Conservation (phyloP, 2,888 invertebrate genomes). For the Lycia hirtaria region DNA sequence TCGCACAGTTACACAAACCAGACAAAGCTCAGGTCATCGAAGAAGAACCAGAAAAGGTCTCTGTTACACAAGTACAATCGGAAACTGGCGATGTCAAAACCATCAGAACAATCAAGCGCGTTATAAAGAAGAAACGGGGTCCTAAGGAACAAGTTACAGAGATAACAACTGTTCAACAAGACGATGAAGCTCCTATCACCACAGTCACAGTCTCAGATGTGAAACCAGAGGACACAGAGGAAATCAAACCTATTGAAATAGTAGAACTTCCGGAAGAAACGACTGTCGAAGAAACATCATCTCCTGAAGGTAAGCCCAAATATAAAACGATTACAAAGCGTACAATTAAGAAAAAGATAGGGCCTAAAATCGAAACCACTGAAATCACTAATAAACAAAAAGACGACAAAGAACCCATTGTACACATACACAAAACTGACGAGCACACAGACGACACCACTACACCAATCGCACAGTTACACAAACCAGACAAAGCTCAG, state of each 20-base stretch:
- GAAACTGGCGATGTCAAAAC: background rate
- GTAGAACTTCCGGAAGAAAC: constrained; percentile 52
- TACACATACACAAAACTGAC: background rate
- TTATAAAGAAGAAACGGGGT: constrained; percentile 51
- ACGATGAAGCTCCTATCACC: constrained; percentile 35
- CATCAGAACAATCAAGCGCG: background rate
- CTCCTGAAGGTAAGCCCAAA: constrained; percentile 54
- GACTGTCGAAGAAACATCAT: constrained; percentile 36
- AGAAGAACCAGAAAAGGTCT: background rate
- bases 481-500: background rate
- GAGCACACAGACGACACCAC: background rate
- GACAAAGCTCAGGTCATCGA: background rate
- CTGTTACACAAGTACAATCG: background rate
- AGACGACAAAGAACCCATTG: constrained; percentile 45
- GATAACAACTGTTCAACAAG: constrained; percentile 43
- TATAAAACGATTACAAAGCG: constrained; percentile 44
- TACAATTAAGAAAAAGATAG: constrained; percentile 60
- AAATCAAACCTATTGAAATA: constrained; percentile 18
- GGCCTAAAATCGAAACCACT: constrained; percentile 57
- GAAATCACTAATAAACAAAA: constrained; percentile 70
- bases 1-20: background rate
- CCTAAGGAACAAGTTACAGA: constrained; percentile 47
- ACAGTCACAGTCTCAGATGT: constrained; percentile 50
- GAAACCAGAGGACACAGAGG: constrained; percentile 23
- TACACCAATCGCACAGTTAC: background rate